Base-by-base conservation (phyloP, 2,797 vertebrate genomes). In the Anabas testudineus region DNA sequence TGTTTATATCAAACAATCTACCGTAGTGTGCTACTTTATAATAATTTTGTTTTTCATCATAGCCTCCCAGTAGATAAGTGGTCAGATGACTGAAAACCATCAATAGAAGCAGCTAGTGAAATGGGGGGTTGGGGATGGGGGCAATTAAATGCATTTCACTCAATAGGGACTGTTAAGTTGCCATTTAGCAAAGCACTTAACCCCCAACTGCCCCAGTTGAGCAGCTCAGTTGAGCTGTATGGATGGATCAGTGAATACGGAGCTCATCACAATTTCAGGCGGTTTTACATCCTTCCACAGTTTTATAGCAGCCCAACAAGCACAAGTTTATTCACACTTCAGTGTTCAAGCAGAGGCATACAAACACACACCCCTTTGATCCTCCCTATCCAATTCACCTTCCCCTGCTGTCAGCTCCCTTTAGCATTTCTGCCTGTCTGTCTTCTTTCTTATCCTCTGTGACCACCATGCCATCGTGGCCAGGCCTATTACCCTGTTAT, bases 401-500 rank as follows among this genome's bases (percentile, higher is more conserved):
- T 52, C 18, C 53, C 43, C 46, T 37, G 26, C 67, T 68, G 46
- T 71, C 78, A 18, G 63, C 58, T 74, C 67, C 71, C 55, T 51
- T 28, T 5, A 67, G 47, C 26, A 5, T 42, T 34, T 53, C 14
- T 56, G 10, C 52, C 45, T 41, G 61, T 59, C 64, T 43, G 18
- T 71, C 57, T 56, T 65, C 26, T 7, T 41, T 34, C 26, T 45
- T 5, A 2, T 83, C 62, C 61, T 80, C 57, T 36, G 69, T 61
- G 84, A 79, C 82, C 73, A 63, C 55, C 41, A 1, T 18, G 14
- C 57, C 59, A 16, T 58, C 64, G 39, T 28, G 73, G 41, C 71
- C 70, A 14, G 60, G 58, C 69, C 74, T 28, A 62, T 76, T 69
- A 37, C 74, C 76, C 80, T 62, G 83, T 72, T 82, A 82, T 84